Conservation (phyloP, 2,888 invertebrate species). For the Anticlea derivata region DNA sequence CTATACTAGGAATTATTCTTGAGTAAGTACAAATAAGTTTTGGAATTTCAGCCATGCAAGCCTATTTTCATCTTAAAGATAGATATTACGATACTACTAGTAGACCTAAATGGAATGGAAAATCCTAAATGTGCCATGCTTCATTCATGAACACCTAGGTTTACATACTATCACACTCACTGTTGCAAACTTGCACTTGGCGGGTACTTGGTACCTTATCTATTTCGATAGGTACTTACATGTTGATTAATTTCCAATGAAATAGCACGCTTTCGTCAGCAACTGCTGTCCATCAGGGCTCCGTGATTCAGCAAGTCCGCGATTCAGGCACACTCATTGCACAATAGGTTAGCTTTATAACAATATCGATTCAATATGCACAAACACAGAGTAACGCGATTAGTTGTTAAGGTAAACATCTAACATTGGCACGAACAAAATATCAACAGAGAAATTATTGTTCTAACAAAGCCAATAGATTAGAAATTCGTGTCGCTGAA, state of each 20-base stretch:
- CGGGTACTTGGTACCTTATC: too few species aligned
- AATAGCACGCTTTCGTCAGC: conserved; percentile 34
- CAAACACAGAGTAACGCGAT: conserved; percentile 51
- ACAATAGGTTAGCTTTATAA: conserved; percentile 56
- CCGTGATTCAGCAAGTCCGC: conserved; percentile 55
- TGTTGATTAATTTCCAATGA: conserved; percentile 32
- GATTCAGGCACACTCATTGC: conserved; percentile 71
- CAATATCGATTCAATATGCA: conserved; percentile 63
- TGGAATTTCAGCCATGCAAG: too few species aligned
- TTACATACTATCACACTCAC: too few species aligned
- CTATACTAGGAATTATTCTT: too few species aligned
- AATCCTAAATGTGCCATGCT: too few species aligned
- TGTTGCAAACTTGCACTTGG: too few species aligned
- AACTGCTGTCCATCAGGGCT: conserved; percentile 53
- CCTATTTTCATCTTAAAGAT: too few species aligned
- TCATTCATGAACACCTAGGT: too few species aligned
- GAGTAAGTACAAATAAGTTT: too few species aligned
- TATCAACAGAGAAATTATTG: conserved; percentile 40
- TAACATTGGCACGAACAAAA: conserved; percentile 54
- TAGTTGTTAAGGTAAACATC: conserved; percentile 56
- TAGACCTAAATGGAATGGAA: too few species aligned
- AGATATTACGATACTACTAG: too few species aligned
- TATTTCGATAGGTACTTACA: too few species aligned
- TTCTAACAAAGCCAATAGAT: conserved; percentile 37
- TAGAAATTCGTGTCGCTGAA: conserved; percentile 39